These are phyloP conservation scores for Lepidocyrtinus sp. DNA, from an alignment of 2,888 invertebrate genomes.

Conservation along the genomic window DNA sequence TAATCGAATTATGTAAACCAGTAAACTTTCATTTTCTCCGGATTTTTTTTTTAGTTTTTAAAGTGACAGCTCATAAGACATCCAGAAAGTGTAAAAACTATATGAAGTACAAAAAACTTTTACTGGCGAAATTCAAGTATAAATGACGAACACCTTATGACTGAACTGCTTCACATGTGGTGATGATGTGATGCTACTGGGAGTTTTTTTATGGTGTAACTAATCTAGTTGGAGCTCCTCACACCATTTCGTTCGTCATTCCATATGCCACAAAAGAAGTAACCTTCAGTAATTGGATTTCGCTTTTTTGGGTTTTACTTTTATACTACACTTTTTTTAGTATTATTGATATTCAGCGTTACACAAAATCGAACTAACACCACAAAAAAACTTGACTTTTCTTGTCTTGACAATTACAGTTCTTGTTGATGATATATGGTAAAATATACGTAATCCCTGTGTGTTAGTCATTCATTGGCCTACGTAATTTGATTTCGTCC, in stretches of 20 bases:
- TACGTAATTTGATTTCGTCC: background rate
- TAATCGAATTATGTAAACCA: too few relatives aligned
- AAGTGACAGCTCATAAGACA: too few relatives aligned
- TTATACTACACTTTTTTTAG: too few relatives aligned
- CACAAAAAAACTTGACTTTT: background rate
- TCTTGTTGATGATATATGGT: background rate
- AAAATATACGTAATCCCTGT: background rate
- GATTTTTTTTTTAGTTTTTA: too few relatives aligned
- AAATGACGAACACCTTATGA: background rate
- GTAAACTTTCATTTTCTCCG: too few relatives aligned
- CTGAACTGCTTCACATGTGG: background rate
- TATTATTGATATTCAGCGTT: background rate
- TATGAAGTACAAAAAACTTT: background rate
- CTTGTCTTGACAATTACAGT: background rate
- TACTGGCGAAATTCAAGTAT: background rate
- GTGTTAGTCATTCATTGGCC: background rate
- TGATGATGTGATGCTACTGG: slow-evolving; percentile 9
- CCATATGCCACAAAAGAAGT: slow-evolving; percentile 36
- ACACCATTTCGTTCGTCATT: slow-evolving; percentile 26
- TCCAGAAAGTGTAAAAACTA: background rate
- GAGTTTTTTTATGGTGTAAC: slow-evolving; percentile 17
- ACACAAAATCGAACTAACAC: background rate
- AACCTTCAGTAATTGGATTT: slow-evolving; percentile 18
- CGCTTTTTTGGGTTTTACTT: background rate
- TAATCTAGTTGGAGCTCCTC: slow-evolving; percentile 41